These are phyloP conservation scores for Cuniculus paca DNA, from an alignment of 2,797 vertebrate genomes.

Conservation along the genomic window DNA sequence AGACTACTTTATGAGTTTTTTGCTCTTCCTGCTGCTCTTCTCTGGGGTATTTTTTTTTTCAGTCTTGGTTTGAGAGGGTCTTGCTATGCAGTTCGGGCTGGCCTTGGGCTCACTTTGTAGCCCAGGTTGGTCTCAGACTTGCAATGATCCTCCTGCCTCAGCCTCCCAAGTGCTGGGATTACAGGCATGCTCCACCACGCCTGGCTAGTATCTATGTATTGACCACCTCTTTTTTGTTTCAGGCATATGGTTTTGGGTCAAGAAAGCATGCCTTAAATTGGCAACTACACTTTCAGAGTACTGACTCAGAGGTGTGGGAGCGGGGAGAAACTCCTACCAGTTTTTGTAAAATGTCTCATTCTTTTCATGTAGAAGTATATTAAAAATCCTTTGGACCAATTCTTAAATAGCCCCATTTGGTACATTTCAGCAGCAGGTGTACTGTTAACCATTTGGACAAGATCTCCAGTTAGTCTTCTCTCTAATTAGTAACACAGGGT, in stretches of 20 bases:
- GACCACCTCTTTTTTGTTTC: not conserved
- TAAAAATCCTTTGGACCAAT: not conserved
- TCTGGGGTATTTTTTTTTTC: not conserved
- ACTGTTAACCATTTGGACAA: not conserved
- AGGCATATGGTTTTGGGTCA: not conserved
- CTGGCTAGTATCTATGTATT: not conserved
- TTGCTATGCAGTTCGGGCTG: too few relatives aligned
- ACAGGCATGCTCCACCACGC: too few relatives aligned
- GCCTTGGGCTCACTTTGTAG: too few relatives aligned
- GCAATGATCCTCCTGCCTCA: too few relatives aligned
- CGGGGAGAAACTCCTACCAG: not conserved
- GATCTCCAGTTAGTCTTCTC: not conserved
- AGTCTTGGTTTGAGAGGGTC: too few relatives aligned
- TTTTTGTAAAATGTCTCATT: constrained; percentile 52
- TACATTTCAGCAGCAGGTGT: not conserved
- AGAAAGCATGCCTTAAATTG: not conserved
- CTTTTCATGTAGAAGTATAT: not conserved
- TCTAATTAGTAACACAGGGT: not conserved
- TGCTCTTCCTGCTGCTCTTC: not conserved
- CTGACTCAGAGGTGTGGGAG: constrained; percentile 22
- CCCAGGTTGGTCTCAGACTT: too few relatives aligned
- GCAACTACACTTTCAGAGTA: not conserved
- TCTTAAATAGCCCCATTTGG: not conserved
- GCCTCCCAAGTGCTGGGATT: too few relatives aligned
- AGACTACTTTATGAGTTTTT: not conserved